Base-by-base conservation (phyloP, 2,113 vertebrate species). In the Python bivittatus region DNA sequence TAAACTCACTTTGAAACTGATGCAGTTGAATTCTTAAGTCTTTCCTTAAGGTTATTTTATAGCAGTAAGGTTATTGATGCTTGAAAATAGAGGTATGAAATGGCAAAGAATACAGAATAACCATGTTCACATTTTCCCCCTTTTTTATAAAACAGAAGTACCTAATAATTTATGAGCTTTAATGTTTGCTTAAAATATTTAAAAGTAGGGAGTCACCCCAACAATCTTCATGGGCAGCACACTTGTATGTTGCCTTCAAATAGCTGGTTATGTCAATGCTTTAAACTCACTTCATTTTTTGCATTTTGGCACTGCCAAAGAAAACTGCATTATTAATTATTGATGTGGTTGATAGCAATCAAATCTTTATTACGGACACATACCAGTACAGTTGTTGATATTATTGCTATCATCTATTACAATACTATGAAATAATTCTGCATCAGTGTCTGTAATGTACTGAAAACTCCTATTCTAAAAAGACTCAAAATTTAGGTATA, bases 1-100 rank as follows among this genome's bases (percentile, higher is more conserved):
- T 57, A 87, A 33, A 11, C 38, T 93, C 1, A 91, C 57, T 94
- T 93, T 90, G 25, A 64, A 91, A 93, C 58, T 61, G 88, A 84
- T 13, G 29, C 29, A 48, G 10, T 38, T 4, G 84, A 72, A 13
- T 84, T 83, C 17, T 44, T 52, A 53, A 56, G 44, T 42, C 5
- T 29, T 92, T 92, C 33, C n/a, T 9, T 33, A 64, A 90, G 2
- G 20, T 90, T 54, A 60, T 89, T 79, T 33, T 94, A 86, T 61
- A 89, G 79, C 4, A 86, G 10, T 33, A n/a, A 17, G 6, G 29
- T n/a, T 68, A 84, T 22, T 38, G 68, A 6, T 54, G 64, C 54
- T 27, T 25, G 25, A n/a, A 58, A 92, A 94, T 0, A 9, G 44
- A 91, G 91, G 15, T 15, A 25, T 91, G 68, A 33, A 57, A 72